Evolutionary conservation across 2,797 vertebrate species (phyloP).

Genomic region (Scarus forsteni): DNA sequence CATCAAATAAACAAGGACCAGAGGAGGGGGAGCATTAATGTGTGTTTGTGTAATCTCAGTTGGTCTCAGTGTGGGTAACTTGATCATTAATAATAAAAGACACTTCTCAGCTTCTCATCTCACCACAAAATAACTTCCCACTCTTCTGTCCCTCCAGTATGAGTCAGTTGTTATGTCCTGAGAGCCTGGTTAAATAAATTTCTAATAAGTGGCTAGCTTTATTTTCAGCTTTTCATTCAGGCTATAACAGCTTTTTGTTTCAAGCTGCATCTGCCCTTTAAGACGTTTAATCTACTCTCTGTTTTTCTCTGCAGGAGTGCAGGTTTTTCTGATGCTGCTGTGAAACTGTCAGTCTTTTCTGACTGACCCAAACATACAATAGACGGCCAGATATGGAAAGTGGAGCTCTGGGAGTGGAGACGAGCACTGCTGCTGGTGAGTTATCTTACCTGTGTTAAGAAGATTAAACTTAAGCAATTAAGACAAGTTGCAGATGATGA

Average conservation of each 20-base stretch:
- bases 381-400: constrained; percentile 45
- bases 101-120: constrained; percentile 18
- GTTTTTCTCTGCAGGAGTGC: constrained; percentile 27
- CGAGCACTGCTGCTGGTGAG: constrained; percentile 45
- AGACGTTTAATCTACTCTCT: too few species aligned
- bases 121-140: not conserved
- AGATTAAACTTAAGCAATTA: not conserved
- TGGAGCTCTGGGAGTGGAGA: constrained; percentile 54
- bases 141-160: not conserved
- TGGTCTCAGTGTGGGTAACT: constrained; percentile 15
- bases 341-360: constrained; percentile 53
- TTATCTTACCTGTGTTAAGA: not conserved
- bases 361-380: constrained; percentile 31
- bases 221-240: not conserved
- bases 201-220: not conserved
- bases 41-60: constrained; percentile 12
- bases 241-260: not conserved
- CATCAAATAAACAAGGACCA: too few species aligned
- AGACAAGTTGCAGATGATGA: not conserved
- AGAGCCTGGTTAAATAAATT: not conserved
- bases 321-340: constrained; percentile 41
- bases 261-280: not conserved
- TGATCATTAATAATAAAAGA: constrained; percentile 30
- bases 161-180: not conserved
- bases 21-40: not conserved